Base-by-base conservation (phyloP, 1,140 invertebrate genomes). In the Arctopsyche grandis region DNA sequence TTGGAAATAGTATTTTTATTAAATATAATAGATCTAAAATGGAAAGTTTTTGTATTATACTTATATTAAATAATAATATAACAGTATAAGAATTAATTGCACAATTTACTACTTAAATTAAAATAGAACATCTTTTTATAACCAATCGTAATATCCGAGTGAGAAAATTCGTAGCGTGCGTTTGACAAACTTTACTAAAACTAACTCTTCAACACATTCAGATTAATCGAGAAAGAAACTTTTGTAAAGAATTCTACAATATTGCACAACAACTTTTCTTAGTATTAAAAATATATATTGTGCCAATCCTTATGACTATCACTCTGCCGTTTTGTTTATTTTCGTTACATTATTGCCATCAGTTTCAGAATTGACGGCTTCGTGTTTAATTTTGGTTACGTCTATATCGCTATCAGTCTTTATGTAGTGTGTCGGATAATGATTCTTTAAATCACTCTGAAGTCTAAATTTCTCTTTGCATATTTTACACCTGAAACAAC, bases 391-490 rank as follows among this genome's bases (percentile, higher is more conserved):
- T 44, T 76, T 76, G 3, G 26, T 29, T 7, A 16, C 56, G n/a
- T 76, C 74, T 43, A 63, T 12, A 63, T 76, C 56, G 26, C 21
- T 44, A 56, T 74, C 71, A 74, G 71, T 63, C 74, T 76, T 76
- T n/a, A 76, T 38, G 43, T 76, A 76, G 60, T 76, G 74, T 16
- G 19, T 43, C 12, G 74, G 74, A 44, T 76, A 76, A 26, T 76
- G 74, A 63, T 63, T 76, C 63, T 76, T 76, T 10, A 76, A 24
- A 44, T 76, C 74, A 76, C 74, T 43, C 52, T 76, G 74, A 19
- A 76, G 74, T 44, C 74, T 76, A 63, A 76, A 76, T 76, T 76
- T 76, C 38, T 63, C 56, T 9, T 26, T 9, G 16, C 74, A 76
- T 63, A 76, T 76, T 76, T 76, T 76, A 52, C 74, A 76, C 21